Base-by-base conservation (phyloP, 2,888 invertebrate genomes). In the Archaeoteleia sp. region DNA sequence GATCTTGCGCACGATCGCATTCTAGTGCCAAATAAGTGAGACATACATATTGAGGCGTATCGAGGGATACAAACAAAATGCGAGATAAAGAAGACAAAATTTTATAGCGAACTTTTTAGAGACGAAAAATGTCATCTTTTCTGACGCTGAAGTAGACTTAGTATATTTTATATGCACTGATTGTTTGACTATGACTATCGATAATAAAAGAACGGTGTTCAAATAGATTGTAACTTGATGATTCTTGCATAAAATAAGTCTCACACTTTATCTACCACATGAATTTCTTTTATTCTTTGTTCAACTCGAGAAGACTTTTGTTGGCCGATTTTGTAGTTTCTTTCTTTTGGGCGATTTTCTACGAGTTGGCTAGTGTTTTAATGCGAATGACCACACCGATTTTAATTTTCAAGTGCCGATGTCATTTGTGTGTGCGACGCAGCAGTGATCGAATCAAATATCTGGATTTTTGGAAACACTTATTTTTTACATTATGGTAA, bases 141-240 rank as follows among this genome's bases (percentile, higher is more conserved):
- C 84, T 85, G 84, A 84, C 84, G 84, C 84, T 84, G 67, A 80
- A 79, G 82, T 85, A 84, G 83, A 82, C 75, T 83, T 85, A 85
- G 82, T 84, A 83, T 83, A 85, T 84, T 85, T 85, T 85, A 84
- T 84, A 84, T 84, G 84, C 84, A 85, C 84, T 83, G 83, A 84
- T 84, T 84, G 84, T 84, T 85, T 84, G 80, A 82, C 81, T 84
- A 84, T 83, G 79, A 82, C 76, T 84, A 83, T 82, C 82, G 80
- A 83, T 82, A 82, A 85, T 82, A 82, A 82, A 81, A 76, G 80
- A 84, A 84, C 83, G 80, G 84, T 85, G 85, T 85, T 85, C 83
- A 83, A 83, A 83, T 84, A 82, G 82, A 25, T 81, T 78, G 74
- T 82, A 80, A 81, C 67, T 67, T 57, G 73, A 74, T 63, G 49